Evolutionary conservation across 1,140 invertebrate species (phyloP).

Genomic region (Laupala kohalensis): DNA sequence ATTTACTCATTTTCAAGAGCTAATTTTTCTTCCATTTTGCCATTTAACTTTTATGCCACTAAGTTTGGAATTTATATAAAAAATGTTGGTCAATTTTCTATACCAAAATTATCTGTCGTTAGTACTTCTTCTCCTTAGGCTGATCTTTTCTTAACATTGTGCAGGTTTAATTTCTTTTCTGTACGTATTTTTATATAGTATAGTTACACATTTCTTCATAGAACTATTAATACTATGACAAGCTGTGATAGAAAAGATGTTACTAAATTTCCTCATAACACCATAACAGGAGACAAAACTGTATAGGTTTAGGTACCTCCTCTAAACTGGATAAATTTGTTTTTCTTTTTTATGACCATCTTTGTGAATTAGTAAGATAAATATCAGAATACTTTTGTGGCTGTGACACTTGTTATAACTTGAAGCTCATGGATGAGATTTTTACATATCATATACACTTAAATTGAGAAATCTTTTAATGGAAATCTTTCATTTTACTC

Average conservation of each 20-base stretch:
- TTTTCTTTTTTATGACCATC: no score
- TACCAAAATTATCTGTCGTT: no score
- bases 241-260: neutral
- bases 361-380: no score
- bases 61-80: neutral
- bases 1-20: constrained; percentile 15
- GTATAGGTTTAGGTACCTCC: no score
- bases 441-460: neutral
- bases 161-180: no score
- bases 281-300: neutral
- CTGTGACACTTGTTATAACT: neutral
- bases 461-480: neutral
- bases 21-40: neutral
- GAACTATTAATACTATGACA: neutral
- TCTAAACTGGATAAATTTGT: no score
- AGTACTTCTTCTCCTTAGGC: no score
- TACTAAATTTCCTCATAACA: neutral
- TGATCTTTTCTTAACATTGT: no score
- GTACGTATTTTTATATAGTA: no score
- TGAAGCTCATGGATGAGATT: neutral
- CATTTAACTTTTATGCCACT: neutral
- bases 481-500: neutral
- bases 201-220: no score
- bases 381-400: neutral
- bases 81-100: no score